Evolutionary conservation across 2,888 invertebrate genomes (phyloP).

Genomic region (Fragum whitleyi): DNA sequence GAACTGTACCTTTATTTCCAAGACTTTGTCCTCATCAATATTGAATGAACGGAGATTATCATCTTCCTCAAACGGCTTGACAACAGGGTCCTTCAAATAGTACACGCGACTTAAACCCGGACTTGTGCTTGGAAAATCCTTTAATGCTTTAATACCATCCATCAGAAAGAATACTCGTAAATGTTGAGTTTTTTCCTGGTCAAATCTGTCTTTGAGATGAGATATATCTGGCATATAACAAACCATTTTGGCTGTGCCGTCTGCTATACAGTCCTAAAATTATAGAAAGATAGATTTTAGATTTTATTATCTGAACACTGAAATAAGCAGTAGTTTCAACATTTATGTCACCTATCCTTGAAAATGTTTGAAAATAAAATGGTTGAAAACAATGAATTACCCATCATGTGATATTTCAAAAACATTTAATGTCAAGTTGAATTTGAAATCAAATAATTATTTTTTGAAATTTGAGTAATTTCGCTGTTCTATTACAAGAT

Average conservation of each 20-base stretch:
- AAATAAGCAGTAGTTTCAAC: too few relatives aligned
- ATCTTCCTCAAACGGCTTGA: conserved; percentile 67
- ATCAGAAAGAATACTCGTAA: conserved; percentile 79
- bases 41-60: conserved; percentile 68
- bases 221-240: conserved; percentile 78
- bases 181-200: conserved; percentile 59
- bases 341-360: too few relatives aligned
- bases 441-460: too few relatives aligned
- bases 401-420: too few relatives aligned
- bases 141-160: conserved; percentile 81
- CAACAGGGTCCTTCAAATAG: conserved; percentile 82
- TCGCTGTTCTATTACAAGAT: too few relatives aligned
- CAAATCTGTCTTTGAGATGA: conserved; percentile 49
- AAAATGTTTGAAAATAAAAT: too few relatives aligned
- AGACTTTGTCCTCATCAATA: conserved; percentile 62
- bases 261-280: conserved; percentile 39
- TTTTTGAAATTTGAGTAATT: too few relatives aligned
- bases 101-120: conserved; percentile 71
- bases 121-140: conserved; percentile 43
- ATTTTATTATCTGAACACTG: too few relatives aligned
- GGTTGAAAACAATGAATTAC: too few relatives aligned
- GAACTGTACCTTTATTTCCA: conserved; percentile 74
- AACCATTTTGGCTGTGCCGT: conserved; percentile 64
- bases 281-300: too few relatives aligned
- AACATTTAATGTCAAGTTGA: too few relatives aligned